These are phyloP conservation scores for Lanius ludovicianus DNA, from an alignment of 2,113 vertebrate genomes.

Conservation along the genomic window DNA sequence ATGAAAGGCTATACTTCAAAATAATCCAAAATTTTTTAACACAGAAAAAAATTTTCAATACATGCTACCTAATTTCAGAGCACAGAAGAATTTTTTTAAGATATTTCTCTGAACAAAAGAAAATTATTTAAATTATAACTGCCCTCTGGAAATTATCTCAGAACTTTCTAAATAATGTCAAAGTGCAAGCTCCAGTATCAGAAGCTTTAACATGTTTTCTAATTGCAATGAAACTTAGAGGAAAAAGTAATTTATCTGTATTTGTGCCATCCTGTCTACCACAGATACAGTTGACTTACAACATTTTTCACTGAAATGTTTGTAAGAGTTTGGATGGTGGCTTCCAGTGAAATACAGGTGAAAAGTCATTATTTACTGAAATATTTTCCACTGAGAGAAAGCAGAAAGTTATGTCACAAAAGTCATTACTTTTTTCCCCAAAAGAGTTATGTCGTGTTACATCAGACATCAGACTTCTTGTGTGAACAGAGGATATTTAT, in stretches of 20 bases:
- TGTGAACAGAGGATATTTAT: neutral
- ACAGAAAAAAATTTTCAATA: neutral
- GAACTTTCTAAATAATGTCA: neutral
- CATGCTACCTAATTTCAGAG: neutral
- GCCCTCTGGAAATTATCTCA: neutral
- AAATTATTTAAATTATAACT: neutral
- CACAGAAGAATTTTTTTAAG: neutral
- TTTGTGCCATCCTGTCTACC: neutral
- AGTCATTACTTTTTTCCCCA: neutral
- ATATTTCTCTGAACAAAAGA: neutral
- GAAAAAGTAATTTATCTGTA: neutral
- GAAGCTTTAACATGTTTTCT: neutral
- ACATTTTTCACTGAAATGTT: neutral
- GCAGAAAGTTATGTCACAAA: neutral
- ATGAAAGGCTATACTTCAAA: neutral
- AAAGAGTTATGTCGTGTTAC: neutral
- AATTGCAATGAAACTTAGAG: neutral
- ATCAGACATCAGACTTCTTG: neutral
- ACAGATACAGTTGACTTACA: neutral
- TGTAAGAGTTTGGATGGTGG: neutral
- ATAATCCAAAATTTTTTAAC: neutral
- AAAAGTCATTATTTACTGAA: neutral
- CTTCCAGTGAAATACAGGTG: neutral
- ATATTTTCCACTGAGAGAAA: neutral
- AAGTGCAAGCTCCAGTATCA: neutral